Base-by-base conservation (phyloP, 2,797 vertebrate genomes). In the Hafferia zeledoni region DNA sequence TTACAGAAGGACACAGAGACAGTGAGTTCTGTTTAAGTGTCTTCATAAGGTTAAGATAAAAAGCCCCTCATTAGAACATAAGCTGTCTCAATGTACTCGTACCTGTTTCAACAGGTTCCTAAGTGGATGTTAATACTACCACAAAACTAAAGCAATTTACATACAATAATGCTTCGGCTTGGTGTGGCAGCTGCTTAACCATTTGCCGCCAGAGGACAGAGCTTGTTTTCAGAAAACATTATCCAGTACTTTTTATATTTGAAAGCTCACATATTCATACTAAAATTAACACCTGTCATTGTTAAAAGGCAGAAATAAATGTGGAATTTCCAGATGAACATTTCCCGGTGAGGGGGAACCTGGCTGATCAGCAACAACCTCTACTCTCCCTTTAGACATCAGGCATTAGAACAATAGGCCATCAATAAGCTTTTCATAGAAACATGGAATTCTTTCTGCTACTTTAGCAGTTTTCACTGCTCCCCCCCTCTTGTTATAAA, bases 61-160 rank as follows among this genome's bases (percentile, higher is more conserved):
- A 11, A 60, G 27, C 52, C 37, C 55, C 9, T 59, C 65, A 65
- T 70, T 76, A 74, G 52, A 91, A 69, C 52, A 33, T 25, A 83
- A 65, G 35, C 23, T 27, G 17, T 83, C 72, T 81, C 83, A 83
- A 31, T 31, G 64, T 39, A 74, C 44, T 81, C 44, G 35, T 74
- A 80, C 83, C 49, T 92, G 89, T 92, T 88, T 70, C 72, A 90
- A 92, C 94, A 93, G 41, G 86, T 74, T 83, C 68, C 49, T 47
- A 83, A 55, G 64, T 86, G 56, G 80, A 86, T 70, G 90, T 93
- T 70, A 90, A 57, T 61, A 4, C 20, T 77, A 63, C 30, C 61
- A 69, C 30, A 79, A 63, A 85, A 76, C 46, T 6, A 50, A 39
- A 43, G 35, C 39, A 79, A 90, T 93, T 61, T 83, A 53, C 83